Evolutionary conservation across 1,140 invertebrate genomes (phyloP).

Genomic region (Palaemon carinicauda): DNA sequence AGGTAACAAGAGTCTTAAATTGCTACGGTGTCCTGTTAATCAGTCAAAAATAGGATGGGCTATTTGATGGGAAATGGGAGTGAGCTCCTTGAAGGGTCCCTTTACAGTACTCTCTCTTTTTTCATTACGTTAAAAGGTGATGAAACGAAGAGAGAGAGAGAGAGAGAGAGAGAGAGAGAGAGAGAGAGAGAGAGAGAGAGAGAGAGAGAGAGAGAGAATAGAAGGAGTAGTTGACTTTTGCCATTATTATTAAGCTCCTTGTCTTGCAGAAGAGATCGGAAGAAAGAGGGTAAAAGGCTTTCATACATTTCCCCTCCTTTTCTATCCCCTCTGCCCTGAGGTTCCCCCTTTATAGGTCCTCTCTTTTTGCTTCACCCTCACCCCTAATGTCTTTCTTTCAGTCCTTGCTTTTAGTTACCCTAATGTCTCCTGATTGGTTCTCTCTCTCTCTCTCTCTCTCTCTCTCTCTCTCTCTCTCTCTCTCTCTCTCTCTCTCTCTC

Average conservation of each 20-base stretch:
- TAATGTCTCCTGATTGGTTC: neutral
- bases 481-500: slow-evolving; percentile 15
- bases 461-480: slow-evolving; percentile 4
- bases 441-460: neutral
- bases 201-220: neutral
- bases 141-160: neutral
- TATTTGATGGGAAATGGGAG: too few species aligned
- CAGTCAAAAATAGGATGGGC: too few species aligned
- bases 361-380: neutral
- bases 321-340: neutral
- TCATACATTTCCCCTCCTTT: neutral
- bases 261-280: neutral
- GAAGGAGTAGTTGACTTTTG: neutral
- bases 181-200: neutral
- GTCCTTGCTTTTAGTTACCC: neutral
- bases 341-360: neutral
- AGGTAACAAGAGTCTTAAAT: too few species aligned
- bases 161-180: too few species aligned
- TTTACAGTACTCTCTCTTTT: neutral
- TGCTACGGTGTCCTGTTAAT: too few species aligned
- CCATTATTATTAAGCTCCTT: neutral
- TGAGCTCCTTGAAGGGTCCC: too few species aligned
- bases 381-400: neutral
- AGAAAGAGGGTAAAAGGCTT: neutral
- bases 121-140: neutral